Base-by-base conservation (phyloP, 2,113 vertebrate genomes). In the Microtus richardsoni region DNA sequence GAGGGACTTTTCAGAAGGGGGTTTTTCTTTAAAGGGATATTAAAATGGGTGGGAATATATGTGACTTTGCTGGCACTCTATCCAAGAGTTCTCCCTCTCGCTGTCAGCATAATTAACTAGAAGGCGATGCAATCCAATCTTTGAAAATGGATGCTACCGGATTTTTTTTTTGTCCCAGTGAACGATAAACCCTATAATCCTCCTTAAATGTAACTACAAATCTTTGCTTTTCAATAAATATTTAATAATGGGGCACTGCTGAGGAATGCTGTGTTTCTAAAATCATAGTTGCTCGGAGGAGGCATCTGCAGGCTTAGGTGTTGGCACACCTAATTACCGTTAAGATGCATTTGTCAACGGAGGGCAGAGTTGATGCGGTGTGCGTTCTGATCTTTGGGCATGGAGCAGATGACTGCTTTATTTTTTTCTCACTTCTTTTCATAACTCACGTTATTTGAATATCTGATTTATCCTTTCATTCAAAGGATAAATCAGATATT, bases 211-310 rank as follows among this genome's bases (percentile, higher is more conserved):
- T 92, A 95, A 75, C 73, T 91, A 47, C 73, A 93, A 95, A 87
- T 96, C 64, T 95, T 90, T 93, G 88, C 60, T 93, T 96, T 96
- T 92, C 74, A 91, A 91, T 94, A 90, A 96, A 93, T 89, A 95
- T 93, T 95, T 96, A 93, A 88, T 93, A 90, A 92, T 10, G 91
- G 39, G 30, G 68, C 44, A 83, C 91, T 95, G 44, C 33, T 30
- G 33, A 74, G 30, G 54, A 90, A 88, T 47, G 26, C 36, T 94
- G 11, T 85, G 33, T 85, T 95, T 97, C 39, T 82, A 92, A 91
- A 77, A 52, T 92, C 14, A 39, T 92, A 85, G 91, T 91, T 89
- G 73, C 36, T 82, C 12, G 39, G 83, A 80, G 75, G 85, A 96
- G 77, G 14, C 33, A 80, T 83, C 87, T 75, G 70, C 28, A 94